Evolutionary conservation across 1,140 invertebrate genomes (phyloP), one percentile per base, ranked within the genome.

Genomic region (Calosoma granatense): DNA sequence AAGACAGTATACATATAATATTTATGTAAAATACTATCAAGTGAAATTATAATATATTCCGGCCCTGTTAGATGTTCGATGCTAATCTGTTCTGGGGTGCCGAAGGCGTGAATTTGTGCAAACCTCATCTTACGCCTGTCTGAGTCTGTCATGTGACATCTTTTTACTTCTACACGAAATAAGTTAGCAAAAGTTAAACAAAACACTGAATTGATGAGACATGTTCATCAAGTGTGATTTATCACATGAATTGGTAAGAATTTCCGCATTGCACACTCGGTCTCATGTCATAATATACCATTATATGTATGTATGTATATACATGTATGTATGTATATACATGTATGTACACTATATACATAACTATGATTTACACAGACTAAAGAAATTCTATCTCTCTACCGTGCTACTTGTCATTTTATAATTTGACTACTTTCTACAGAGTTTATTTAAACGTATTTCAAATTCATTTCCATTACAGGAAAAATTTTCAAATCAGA

Each of bases 241-340:
- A 36, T 36, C 26, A 36, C 26, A 36, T 36, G 26, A 36, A 36
- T 36, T 36, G 26, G n/a, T 36, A 36, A 36, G 26, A 36, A 36
- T n/a, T n/a, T n/a, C n/a, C n/a, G n/a, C n/a, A n/a, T n/a, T n/a
- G n/a, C n/a, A n/a, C n/a, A n/a, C n/a, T n/a, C n/a, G n/a, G n/a
- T n/a, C n/a, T n/a, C n/a, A n/a, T n/a, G n/a, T n/a, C n/a, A n/a
- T n/a, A n/a, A n/a, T n/a, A n/a, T n/a, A n/a, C n/a, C n/a, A n/a
- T 36, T 36, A 36, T 36, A 36, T 36, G n/a, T 36, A 36, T 36
- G n/a, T 36, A 36, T 36, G n/a, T 36, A 36, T 36, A 36, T 36
- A 36, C n/a, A 36, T 36, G n/a, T 36, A 36, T 36, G n/a, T 36
- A 36, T 36, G n/a, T 36, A 36, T 36, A 36, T 36, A 36, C n/a